These are phyloP conservation scores for Sinhomidia bicolor DNA, from an alignment of 2,888 invertebrate species.

Conservation along the genomic window DNA sequence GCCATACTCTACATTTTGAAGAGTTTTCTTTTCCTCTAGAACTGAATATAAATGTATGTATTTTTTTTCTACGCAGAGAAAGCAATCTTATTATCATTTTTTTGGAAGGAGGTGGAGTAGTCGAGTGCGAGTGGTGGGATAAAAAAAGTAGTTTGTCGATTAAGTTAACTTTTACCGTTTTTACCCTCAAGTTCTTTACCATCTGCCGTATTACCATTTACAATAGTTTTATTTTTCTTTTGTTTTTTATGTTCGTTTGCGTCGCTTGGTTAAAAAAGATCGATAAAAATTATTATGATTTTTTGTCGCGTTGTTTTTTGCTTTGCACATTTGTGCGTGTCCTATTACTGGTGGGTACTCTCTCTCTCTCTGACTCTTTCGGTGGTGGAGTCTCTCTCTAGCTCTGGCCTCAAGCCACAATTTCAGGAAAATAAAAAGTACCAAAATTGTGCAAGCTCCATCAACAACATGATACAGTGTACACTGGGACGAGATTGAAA, in stretches of 20 bases:
- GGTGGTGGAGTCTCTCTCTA: not conserved
- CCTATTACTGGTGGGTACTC: not conserved
- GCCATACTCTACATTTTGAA: not conserved
- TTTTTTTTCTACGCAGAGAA: not conserved
- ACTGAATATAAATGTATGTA: not conserved
- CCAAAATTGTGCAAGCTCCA: not conserved
- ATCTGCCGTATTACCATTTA: conserved; percentile 4
- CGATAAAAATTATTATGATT: conserved; percentile 43
- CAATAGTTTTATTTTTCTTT: too few species aligned
- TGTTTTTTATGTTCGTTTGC: not conserved
- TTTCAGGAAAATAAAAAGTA: not conserved
- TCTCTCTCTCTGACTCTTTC: not conserved
- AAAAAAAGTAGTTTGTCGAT: conserved; percentile 28
- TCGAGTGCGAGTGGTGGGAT: too few species aligned
- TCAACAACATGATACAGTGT: too few species aligned
- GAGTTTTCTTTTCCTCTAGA: not conserved
- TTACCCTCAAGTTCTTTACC: conserved; percentile 54
- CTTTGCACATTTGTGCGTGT: conserved; percentile 13
- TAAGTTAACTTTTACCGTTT: conserved; percentile 46
- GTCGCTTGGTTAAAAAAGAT: not conserved
- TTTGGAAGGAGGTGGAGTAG: not conserved
- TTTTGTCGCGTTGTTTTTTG: conserved; percentile 16
- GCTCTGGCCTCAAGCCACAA: conserved; percentile 41
- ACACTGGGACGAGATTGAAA: conserved; percentile 38
- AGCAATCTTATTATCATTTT: conserved; percentile 45